Base-by-base conservation (phyloP, 2,113 vertebrate genomes). In the Trichomycterus rosablanca region DNA sequence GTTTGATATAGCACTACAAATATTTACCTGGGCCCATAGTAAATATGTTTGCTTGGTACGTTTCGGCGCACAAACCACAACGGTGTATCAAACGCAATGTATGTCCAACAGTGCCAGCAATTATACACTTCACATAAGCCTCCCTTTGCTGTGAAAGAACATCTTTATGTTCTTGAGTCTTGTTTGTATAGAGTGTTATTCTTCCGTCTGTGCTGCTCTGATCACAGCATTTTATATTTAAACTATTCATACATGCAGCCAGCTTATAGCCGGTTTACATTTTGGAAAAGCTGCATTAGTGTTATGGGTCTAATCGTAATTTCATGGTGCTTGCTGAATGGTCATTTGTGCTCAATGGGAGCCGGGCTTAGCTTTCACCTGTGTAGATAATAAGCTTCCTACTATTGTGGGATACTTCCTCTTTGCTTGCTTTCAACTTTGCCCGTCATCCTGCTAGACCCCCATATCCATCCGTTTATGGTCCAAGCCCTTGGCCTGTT, bases 1-100 rank as follows among this genome's bases (percentile, higher is more conserved):
- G 81, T 83, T 84, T 81, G 81, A 84, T 86, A 83, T 78, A 84
- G 79, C 48, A 64, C 73, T 35, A 74, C 83, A 84, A 85, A 87
- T 84, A 85, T 87, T 87, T 84, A 72, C 81, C 59, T 54, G 60
- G 51, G 75, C 75, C 81, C 72, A 79, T 68, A 70, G 81, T 78
- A 72, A 72, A 54, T 76, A 75, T 83, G 74, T 85, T 86, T 86
- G 80, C 80, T 62, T 55, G 63, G 75, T 71, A 72, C 75, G 78
- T 76, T 81, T 79, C 12, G 63, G 80, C 79, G 84, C 84, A 84
- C 80, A 83, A 82, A 84, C 83, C 80, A 68, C 82, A 81, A 84
- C 77, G 80, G 72, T 84, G 80, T 76, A 73, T 68, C 75, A 78
- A 83, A 80, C 76, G 78, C 75, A 79, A 80, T 81, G 76, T 79